Evolutionary conservation across 2,888 invertebrate genomes (phyloP), one percentile per base, ranked within the genome.

Genomic region (Scaptomyza caliginosa): DNA sequence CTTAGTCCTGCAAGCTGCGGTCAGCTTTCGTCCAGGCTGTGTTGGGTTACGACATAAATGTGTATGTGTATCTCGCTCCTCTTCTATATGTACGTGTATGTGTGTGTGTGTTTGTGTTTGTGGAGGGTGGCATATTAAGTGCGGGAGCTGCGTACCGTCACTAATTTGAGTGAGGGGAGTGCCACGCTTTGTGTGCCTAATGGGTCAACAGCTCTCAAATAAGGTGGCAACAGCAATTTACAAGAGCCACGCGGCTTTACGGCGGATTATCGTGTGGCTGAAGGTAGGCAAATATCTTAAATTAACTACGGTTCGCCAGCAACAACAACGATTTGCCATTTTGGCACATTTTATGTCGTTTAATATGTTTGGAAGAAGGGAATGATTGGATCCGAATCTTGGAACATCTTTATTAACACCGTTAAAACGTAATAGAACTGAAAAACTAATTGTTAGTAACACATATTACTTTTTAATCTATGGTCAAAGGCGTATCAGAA

Each of bases 141-240:
- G 74, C 64, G 57, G 56, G 23, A 55, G 52, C 71, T 42, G 59
- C 64, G 75, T 59, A 56, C 43, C 24, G 28, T 24, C 51, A 45
- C 42, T 51, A 49, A 45, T 63, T 56, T 34, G 52, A 17, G 11
- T 13, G n/a, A 16, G 4, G 4, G 8, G 8, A 11, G 21, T 5
- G 49, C 54, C 50, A 45, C 65, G 67, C 62, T 68, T 74, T 74
- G 67, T 68, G 50, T 65, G 68, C 70, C 65, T 84, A 81, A 81
- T 81, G 86, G 77, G 77, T 84, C 71, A 84, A 86, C 81, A 76
- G 81, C 77, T 84, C 83, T 72, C 84, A 81, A 81, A 81, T 81
- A 86, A 81, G 81, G 86, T 81, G 87, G 74, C 70, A 74, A 86
- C 73, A 83, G 80, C 84, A 69, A 68, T 86, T 80, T 66, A 57